Conservation (phyloP, 2,113 vertebrate species). For the Carassius gibelio region DNA sequence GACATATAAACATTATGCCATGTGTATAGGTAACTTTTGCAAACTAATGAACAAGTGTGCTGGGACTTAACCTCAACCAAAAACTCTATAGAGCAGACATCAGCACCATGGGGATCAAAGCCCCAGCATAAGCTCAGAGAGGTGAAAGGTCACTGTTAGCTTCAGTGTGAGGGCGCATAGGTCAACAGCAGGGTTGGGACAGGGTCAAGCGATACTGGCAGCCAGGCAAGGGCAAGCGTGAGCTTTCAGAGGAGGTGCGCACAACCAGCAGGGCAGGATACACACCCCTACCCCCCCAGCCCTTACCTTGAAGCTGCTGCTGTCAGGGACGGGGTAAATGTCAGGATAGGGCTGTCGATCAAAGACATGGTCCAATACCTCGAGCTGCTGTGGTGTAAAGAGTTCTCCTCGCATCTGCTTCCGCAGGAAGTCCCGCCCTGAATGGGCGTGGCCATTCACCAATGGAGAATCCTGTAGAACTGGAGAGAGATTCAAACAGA, state of each 20-base stretch:
- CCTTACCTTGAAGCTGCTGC: slow-evolving; percentile 84
- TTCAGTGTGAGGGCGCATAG: slow-evolving; percentile 29
- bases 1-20: slow-evolving; percentile 1
- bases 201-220: slow-evolving; percentile 67
- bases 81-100: slow-evolving; percentile 25
- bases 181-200: slow-evolving; percentile 57
- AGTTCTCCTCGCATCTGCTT: slow-evolving; percentile 99
- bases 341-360: slow-evolving; percentile 93
- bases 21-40: neutral
- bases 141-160: slow-evolving; percentile 48
- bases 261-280: slow-evolving; percentile 59
- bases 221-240: slow-evolving; percentile 38
- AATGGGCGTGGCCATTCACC: slow-evolving; percentile 91
- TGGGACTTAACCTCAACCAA: slow-evolving; percentile 39
- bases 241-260: slow-evolving; percentile 44
- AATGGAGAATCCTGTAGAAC: slow-evolving; percentile 94
- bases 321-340: slow-evolving; percentile 88
- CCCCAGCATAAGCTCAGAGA: slow-evolving; percentile 41
- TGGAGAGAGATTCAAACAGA: slow-evolving; percentile 59
- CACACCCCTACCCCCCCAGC: slow-evolving; percentile 65
- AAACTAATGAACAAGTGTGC: slow-evolving; percentile 41
- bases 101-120: slow-evolving; percentile 36
- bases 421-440: slow-evolving; percentile 96
- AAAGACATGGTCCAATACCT: slow-evolving; percentile 97
- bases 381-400: slow-evolving; percentile 96